A percentile compares a stretch with the other conserved stretches of the same genome.
These are phyloP conservation scores for Phacellophora camtschatica DNA, from an alignment of 30 jellyfish, hydroid and myxozoan species.

Conservation along the genomic window DNA sequence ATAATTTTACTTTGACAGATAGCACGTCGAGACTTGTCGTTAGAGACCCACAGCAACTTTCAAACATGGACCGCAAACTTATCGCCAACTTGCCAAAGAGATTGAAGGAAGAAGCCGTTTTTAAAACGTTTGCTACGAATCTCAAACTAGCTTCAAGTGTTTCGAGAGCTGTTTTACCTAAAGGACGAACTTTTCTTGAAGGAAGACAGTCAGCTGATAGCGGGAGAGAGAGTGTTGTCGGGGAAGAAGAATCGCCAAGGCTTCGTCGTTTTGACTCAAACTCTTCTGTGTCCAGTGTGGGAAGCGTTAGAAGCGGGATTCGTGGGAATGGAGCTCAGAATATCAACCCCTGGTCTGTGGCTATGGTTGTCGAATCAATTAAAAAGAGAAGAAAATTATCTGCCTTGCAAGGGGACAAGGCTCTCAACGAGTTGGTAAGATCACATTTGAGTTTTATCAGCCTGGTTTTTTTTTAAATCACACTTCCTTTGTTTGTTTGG, in stretches of 20 bases:
- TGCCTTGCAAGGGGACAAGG: conserved; percentile 5
- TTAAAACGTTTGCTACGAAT: conserved; percentile 46
- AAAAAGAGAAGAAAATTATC: conserved; percentile 42
- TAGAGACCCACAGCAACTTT: conserved; percentile 8
- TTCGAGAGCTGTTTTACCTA: conserved; percentile 7
- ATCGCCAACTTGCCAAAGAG: conserved; percentile 41
- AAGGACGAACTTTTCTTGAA: conserved; percentile 8
- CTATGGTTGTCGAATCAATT: conserved; percentile 46
- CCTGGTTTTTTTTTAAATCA: background rate
- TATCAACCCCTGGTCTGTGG: conserved; percentile 50
- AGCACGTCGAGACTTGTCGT: too few relatives aligned
- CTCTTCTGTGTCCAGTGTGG: conserved; percentile 63
- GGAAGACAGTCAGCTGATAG: conserved; percentile 63
- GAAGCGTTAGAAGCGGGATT: conserved; percentile 45
- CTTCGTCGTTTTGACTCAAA: conserved; percentile 41
- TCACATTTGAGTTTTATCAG: background rate
- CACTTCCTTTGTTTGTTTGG: conserved; percentile 22
- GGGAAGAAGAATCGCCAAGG: conserved; percentile 36
- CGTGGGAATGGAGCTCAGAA: conserved; percentile 11
- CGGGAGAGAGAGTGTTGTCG: conserved; percentile 54
- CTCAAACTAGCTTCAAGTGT: conserved; percentile 32
- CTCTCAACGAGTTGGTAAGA: conserved; percentile 56
- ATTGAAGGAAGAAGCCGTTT: conserved; percentile 53
- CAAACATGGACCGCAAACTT: conserved; percentile 50
- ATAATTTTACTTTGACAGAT: background rate